Evolutionary conservation across 2,797 vertebrate genomes (phyloP).

Genomic region (Argyrosomus regius): DNA sequence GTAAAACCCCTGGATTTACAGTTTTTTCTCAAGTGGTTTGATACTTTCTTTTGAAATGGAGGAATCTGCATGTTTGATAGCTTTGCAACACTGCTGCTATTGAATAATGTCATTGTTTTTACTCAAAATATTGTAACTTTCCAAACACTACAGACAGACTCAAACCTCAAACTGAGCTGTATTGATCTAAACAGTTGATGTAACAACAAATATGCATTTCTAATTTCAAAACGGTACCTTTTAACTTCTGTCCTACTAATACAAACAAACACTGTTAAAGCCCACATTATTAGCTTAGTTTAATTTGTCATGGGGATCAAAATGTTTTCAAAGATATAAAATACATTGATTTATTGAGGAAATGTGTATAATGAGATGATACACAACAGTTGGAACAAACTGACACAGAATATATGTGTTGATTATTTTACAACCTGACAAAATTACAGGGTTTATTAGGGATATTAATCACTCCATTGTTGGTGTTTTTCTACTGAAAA

Average conservation of each 20-base stretch:
- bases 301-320: neutral
- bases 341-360: neutral
- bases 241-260: no score
- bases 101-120: conserved; percentile 10
- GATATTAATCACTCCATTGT: neutral
- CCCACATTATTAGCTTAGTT: neutral
- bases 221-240: neutral
- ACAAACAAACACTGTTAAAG: neutral
- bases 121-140: neutral
- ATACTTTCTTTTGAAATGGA: neutral
- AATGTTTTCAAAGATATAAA: neutral
- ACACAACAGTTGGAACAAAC: no score
- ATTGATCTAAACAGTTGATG: neutral
- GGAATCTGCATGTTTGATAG: conserved; percentile 13
- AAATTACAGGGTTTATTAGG: neutral
- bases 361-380: neutral
- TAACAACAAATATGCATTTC: neutral
- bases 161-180: neutral
- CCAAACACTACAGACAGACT: neutral
- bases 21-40: conserved; percentile 25
- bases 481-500: neutral
- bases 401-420: no score
- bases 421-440: no score
- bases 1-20: conserved; percentile 14
- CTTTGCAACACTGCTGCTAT: neutral